These are phyloP conservation scores for Noturus placidus DNA, from an alignment of 2,113 vertebrate species.

Conservation along the genomic window DNA sequence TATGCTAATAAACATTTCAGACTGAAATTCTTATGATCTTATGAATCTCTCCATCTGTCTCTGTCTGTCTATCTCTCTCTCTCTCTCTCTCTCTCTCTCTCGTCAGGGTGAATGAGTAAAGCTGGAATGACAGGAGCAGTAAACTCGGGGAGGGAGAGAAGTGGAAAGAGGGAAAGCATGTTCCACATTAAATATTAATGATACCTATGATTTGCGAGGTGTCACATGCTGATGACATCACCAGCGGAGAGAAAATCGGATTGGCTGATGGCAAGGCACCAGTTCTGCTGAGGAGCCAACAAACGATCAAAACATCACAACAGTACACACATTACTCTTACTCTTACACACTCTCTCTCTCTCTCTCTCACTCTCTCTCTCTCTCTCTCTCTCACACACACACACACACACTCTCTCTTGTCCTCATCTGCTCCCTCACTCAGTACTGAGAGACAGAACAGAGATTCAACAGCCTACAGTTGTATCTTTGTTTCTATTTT, in stretches of 20 bases:
- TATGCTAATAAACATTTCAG: background rate
- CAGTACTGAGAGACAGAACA: background rate
- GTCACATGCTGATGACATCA: constrained; percentile 58
- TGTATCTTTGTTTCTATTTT: background rate
- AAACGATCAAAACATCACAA: constrained; percentile 68
- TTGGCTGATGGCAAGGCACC: background rate
- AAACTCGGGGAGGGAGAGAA: background rate
- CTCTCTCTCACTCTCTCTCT: background rate
- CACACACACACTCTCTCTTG: background rate
- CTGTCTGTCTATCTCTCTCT: background rate
- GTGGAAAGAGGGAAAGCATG: constrained; percentile 43
- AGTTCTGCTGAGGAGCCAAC: constrained; percentile 47
- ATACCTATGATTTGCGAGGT: constrained; percentile 11
- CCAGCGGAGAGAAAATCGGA: constrained; percentile 34
- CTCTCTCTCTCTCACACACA: background rate
- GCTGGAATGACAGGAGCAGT: background rate
- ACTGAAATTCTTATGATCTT: background rate
- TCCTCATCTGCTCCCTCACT: background rate
- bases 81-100: background rate
- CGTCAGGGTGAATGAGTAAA: background rate
- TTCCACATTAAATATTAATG: constrained; percentile 65
- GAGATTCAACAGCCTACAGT: background rate
- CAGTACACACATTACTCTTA: constrained; percentile 20
- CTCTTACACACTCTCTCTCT: background rate
- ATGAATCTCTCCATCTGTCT: background rate